Conservation (phyloP, 2,888 invertebrate genomes). For the Oasisia sp. region DNA sequence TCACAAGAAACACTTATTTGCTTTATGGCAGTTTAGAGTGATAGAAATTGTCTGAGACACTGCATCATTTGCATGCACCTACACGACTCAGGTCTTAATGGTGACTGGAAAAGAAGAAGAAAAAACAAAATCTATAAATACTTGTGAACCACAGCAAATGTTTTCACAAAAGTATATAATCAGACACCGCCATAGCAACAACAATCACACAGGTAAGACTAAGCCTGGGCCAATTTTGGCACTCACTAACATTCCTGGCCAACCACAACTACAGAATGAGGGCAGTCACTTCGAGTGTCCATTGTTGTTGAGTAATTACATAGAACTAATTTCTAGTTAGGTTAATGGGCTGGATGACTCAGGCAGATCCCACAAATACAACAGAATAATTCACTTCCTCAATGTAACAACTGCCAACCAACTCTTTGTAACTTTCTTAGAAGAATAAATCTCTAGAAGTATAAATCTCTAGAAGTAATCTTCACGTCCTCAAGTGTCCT, state of each 20-base stretch:
- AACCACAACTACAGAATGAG: not conserved
- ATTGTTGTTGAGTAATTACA: slow-evolving; percentile 7
- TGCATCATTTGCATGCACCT: too few species aligned
- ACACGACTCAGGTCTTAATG: too few species aligned
- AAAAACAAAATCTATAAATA: not conserved
- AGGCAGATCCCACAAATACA: too few species aligned
- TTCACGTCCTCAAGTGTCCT: too few species aligned
- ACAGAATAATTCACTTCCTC: too few species aligned
- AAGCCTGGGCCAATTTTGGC: not conserved
- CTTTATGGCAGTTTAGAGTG: too few species aligned
- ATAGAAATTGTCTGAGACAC: too few species aligned
- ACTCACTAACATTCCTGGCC: not conserved
- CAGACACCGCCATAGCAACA: not conserved
- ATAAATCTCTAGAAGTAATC: too few species aligned
- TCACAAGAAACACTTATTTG: too few species aligned
- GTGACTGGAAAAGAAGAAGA: not conserved
- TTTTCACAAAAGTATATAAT: not conserved
- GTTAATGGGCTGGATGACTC: not conserved
- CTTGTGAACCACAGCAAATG: not conserved
- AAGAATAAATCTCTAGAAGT: too few species aligned
- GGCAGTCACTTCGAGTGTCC: not conserved
- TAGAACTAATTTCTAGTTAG: not conserved
- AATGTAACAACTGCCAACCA: too few species aligned
- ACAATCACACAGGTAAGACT: not conserved
- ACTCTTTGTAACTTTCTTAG: too few species aligned